These are phyloP conservation scores for Bombus turneri DNA, from an alignment of 1,140 invertebrate species.

Conservation along the genomic window DNA sequence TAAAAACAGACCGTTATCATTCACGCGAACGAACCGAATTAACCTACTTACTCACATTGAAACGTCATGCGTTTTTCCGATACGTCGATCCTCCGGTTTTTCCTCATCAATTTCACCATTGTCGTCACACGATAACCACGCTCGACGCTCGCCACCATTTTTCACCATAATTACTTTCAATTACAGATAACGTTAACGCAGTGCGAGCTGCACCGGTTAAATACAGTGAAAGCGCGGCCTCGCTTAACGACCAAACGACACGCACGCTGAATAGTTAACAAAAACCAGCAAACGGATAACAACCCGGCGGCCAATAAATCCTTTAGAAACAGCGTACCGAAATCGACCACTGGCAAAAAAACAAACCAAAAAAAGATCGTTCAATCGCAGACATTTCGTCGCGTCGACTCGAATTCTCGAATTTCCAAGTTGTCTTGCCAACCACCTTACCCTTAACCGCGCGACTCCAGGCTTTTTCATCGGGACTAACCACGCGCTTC, in stretches of 20 bases:
- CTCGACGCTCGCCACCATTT: constrained; percentile 26
- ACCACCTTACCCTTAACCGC: not conserved
- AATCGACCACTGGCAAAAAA: not conserved
- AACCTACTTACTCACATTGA: constrained; percentile 30
- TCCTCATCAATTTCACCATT: constrained; percentile 20
- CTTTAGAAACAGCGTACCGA: not conserved
- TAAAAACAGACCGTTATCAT: not conserved
- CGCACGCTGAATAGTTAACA: constrained; percentile 45
- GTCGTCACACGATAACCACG: constrained; percentile 25
- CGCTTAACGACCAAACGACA: constrained; percentile 40
- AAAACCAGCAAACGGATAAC: constrained; percentile 40
- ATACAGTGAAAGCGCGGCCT: constrained; percentile 7
- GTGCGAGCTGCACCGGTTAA: constrained; percentile 22
- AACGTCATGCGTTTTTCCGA: constrained; percentile 5
- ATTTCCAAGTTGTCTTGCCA: not conserved
- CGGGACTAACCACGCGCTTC: not conserved
- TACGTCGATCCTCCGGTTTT: not conserved
- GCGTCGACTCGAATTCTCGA: not conserved
- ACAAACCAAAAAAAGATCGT: not conserved
- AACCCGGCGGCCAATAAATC: constrained; percentile 6
- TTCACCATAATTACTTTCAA: constrained; percentile 50
- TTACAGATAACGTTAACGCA: constrained; percentile 51
- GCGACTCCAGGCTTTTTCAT: constrained; percentile 1
- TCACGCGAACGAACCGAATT: constrained; percentile 1
- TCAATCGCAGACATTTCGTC: not conserved